Evolutionary conservation across 2,113 vertebrate genomes (phyloP).

Genomic region (Axis porcinus): DNA sequence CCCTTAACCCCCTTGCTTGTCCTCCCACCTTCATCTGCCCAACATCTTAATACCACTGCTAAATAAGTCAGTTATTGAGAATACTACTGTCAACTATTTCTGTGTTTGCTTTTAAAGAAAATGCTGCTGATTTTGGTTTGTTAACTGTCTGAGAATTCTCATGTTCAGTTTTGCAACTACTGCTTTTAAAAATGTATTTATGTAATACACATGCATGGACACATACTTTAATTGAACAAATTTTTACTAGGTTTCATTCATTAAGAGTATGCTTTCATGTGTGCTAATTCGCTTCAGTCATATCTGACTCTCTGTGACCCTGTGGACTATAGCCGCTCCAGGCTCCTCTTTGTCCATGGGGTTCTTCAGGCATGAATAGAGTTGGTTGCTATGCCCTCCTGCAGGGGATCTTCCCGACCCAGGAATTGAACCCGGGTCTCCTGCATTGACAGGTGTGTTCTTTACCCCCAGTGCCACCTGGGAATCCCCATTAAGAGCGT

Average conservation of each 20-base stretch:
- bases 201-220: neutral
- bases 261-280: neutral
- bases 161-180: neutral
- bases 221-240: neutral
- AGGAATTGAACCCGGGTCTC: rapidly evolving
- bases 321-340: neutral
- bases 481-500: neutral
- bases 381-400: neutral
- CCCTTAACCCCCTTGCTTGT: neutral
- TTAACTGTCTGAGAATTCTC: neutral
- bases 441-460: neutral
- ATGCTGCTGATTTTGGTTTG: neutral
- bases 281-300: neutral
- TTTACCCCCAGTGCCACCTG: neutral
- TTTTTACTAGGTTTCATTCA: neutral
- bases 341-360: neutral
- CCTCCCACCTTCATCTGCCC: neutral
- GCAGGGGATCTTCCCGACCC: neutral
- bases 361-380: neutral
- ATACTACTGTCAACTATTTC: neutral
- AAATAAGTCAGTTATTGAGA: neutral
- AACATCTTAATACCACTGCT: neutral
- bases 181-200: neutral
- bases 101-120: neutral
- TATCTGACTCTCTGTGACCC: neutral